A percentile compares a stretch with the other conserved stretches of the same genome.
Evolutionary conservation across 1,140 invertebrate species (phyloP).

Genomic region (Gonatopus flavifemur): DNA sequence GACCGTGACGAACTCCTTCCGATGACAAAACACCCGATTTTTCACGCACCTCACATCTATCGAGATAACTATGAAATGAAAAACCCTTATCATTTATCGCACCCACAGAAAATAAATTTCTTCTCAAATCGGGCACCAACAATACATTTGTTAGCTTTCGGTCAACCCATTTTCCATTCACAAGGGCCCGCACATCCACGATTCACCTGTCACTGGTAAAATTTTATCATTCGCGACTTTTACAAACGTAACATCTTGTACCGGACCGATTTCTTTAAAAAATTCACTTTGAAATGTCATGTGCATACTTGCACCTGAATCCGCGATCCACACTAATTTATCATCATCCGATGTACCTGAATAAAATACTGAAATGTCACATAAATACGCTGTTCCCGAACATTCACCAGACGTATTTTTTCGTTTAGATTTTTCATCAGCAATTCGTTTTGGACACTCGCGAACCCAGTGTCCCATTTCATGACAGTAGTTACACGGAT

Average conservation of each 20-base stretch:
- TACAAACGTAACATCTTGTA: slow-evolving; percentile 1
- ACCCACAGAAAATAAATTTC: slow-evolving; percentile 13
- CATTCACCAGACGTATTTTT: too few species aligned
- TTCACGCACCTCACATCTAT: not conserved
- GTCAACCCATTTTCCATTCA: not conserved
- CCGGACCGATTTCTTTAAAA: not conserved
- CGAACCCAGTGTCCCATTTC: slow-evolving; percentile 7
- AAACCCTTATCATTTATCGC: slow-evolving; percentile 7
- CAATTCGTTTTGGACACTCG: slow-evolving; percentile 6
- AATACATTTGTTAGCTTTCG: slow-evolving; percentile 9
- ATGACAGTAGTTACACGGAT: slow-evolving; percentile 4
- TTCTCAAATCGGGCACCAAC: slow-evolving; percentile 1
- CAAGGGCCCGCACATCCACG: not conserved
- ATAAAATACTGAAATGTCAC: not conserved
- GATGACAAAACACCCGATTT: not conserved
- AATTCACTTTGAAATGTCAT: slow-evolving; percentile 3
- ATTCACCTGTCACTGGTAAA: not conserved
- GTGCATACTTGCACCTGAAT: slow-evolving; percentile 7
- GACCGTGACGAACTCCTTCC: slow-evolving; percentile 2
- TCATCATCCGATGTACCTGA: not conserved
- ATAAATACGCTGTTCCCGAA: not conserved
- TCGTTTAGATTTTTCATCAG: too few species aligned
- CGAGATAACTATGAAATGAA: slow-evolving; percentile 3
- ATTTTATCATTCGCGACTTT: slow-evolving; percentile 1
- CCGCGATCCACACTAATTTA: not conserved